Evolutionary conservation across 1,140 invertebrate species (phyloP).

Genomic region (Bombus waltoni): DNA sequence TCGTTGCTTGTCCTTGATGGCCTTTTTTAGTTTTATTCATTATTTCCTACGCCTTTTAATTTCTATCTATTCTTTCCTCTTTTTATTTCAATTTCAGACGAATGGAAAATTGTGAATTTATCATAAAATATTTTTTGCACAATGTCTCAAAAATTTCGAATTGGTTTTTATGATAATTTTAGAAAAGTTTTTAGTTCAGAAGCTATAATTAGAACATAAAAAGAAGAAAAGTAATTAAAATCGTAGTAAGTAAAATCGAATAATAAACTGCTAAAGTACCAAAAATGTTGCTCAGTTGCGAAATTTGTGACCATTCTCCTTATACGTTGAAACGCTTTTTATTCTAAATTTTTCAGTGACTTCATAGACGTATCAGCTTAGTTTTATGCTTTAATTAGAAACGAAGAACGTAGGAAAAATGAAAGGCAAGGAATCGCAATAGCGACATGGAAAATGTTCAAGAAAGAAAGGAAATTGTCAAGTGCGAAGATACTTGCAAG

Average conservation of each 20-base stretch:
- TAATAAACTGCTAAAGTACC: too few relatives aligned
- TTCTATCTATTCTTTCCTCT: too few relatives aligned
- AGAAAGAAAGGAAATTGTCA: not conserved
- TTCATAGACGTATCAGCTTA: too few relatives aligned
- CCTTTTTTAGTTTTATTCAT: not conserved
- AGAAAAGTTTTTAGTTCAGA: too few relatives aligned
- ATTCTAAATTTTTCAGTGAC: not conserved
- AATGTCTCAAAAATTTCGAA: not conserved
- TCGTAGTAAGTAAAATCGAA: too few relatives aligned
- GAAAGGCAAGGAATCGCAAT: not conserved
- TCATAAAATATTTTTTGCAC: not conserved
- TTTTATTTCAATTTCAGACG: not conserved
- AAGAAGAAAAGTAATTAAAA: accelerated
- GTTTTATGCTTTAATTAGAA: not conserved
- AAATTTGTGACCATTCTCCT: not conserved
- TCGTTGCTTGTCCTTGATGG: not conserved
- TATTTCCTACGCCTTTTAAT: not conserved
- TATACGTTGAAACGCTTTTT: not conserved
- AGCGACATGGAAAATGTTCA: not conserved
- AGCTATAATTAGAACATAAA: too few relatives aligned
- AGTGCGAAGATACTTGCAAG: not conserved
- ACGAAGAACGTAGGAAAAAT: too few relatives aligned
- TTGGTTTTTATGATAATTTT: not conserved
- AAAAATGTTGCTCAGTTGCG: not conserved
- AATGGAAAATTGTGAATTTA: not conserved